A percentile compares a stretch with the other conserved stretches of the same genome.
These are phyloP conservation scores for Pseudomyrmex pallidus DNA, from an alignment of 1,140 invertebrate genomes.

Conservation along the genomic window DNA sequence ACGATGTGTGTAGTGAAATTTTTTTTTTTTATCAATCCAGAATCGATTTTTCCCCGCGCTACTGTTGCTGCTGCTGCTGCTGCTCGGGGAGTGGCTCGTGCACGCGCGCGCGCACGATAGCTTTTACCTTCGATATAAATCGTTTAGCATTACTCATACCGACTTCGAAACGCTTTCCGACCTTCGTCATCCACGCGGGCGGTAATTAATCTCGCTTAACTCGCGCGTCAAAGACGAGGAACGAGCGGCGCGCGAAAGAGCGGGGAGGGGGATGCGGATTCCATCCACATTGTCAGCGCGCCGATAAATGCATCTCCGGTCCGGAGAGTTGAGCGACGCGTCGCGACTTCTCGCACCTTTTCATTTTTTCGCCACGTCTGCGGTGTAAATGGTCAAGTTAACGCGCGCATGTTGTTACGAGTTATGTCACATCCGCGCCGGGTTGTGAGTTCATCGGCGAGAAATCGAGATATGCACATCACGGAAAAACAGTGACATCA, in stretches of 20 bases:
- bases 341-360: background rate
- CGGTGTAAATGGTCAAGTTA: conserved; percentile 40
- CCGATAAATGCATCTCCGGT: conserved; percentile 35
- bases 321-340: conserved; percentile 32
- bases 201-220: conserved; percentile 58
- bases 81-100: no score
- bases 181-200: conserved; percentile 28
- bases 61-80: no score
- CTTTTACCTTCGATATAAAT: conserved; percentile 50
- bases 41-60: background rate
- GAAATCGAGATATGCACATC: conserved; percentile 53
- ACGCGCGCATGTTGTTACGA: conserved; percentile 41
- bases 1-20: background rate
- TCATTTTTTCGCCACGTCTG: conserved; percentile 28
- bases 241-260: conserved; percentile 20
- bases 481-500: conserved; percentile 66
- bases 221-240: conserved; percentile 39
- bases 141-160: conserved; percentile 15
- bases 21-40: conserved; percentile 13
- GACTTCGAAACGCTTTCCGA: conserved; percentile 51
- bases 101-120: conserved; percentile 11
- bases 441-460: conserved; percentile 68
- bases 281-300: conserved; percentile 12
- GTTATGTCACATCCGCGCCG: conserved; percentile 63
- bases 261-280: background rate